Base-by-base conservation (phyloP, 2,797 vertebrate species). In the Macropus fuliginosus region DNA sequence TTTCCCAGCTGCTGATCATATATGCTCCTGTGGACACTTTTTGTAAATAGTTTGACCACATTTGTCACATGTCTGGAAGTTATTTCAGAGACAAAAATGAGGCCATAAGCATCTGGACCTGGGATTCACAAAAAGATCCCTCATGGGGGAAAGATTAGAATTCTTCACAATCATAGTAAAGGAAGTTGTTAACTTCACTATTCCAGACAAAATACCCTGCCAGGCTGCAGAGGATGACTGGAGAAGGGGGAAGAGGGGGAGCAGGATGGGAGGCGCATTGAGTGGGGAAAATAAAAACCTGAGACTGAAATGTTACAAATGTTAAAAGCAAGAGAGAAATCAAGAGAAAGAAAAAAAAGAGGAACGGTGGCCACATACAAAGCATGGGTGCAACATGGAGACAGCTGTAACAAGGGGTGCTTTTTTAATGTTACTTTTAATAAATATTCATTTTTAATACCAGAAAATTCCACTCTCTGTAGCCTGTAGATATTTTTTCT, bases 131-230 rank as follows among this genome's bases (percentile, higher is more conserved):
- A 91, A 97, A 97, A 94, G 92, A 94, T 97, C 94, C 97, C 97
- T 96, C 34, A 0, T 81, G 95, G 93, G 81, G 90, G 91, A 94
- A 96, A 97, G 97, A 97, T 97, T 94, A 95, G 95, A 97, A 96
- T 97, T 97, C 92, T 56, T 96, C 97, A 97, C 56, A 97, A 95
- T 95, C 92, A 96, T 93, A 97, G 93, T 52, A 94, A 91, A 98
- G 97, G 97, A 98, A 98, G 97, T 96, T 97, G 97, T 98, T 97
- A 98, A 98, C 96, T 98, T 93, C 97, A 97, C 97, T 98, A 95
- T 97, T 98, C 96, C 97, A 98, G 97, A 98, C 97, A 89, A 92
- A 87, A 95, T 96, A 97, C 97, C 98, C 98, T 97, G 97, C 97
- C 98, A 97, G 97, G 95, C 95, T 91, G 54, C 91, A 18, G 95